These are phyloP conservation scores for Polyodon spathula DNA, from an alignment of 2,113 vertebrate species.

Conservation along the genomic window DNA sequence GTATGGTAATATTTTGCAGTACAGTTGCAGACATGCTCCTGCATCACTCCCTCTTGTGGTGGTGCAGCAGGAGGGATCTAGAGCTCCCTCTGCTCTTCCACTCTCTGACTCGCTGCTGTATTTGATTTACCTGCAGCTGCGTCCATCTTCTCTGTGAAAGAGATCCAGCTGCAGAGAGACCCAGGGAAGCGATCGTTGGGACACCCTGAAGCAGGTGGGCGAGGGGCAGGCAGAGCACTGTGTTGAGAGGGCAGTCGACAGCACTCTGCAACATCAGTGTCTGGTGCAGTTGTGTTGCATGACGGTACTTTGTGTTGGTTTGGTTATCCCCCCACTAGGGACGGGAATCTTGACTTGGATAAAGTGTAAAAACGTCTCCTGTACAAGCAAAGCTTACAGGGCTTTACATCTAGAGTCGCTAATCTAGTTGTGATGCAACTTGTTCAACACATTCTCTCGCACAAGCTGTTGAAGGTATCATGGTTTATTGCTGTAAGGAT, in stretches of 20 bases:
- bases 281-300: neutral
- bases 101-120: too few species aligned
- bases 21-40: too few species aligned
- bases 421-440: too few species aligned
- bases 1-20: too few species aligned
- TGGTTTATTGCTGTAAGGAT: too few species aligned
- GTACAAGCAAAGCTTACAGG: too few species aligned
- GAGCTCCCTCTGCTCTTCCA: constrained; percentile 8
- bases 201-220: constrained; percentile 57
- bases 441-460: too few species aligned
- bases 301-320: neutral
- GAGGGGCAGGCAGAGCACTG: neutral
- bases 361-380: too few species aligned
- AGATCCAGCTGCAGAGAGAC: constrained; percentile 62
- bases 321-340: neutral
- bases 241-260: neutral
- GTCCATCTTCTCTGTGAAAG: constrained; percentile 65
- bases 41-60: too few species aligned
- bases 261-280: too few species aligned
- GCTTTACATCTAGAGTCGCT: too few species aligned
- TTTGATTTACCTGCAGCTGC: constrained; percentile 56
- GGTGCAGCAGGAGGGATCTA: too few species aligned
- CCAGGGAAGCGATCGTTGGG: constrained; percentile 59
- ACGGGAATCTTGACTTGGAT: neutral
- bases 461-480: neutral